Evolutionary conservation across 2,888 invertebrate species (phyloP).

Genomic region (Timema podura): DNA sequence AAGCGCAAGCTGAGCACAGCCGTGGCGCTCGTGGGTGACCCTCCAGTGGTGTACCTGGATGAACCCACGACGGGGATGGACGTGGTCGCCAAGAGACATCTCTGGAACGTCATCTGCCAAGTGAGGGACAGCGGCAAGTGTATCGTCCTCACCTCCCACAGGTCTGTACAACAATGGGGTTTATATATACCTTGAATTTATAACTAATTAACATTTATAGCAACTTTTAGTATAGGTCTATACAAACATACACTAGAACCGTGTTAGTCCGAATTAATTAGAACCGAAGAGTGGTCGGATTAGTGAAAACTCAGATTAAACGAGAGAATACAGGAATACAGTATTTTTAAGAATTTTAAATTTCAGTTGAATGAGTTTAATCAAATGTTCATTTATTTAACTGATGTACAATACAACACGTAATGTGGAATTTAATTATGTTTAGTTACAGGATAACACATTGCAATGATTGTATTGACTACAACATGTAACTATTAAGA

Average conservation of each 20-base stretch:
- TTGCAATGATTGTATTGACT: too few relatives aligned
- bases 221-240: neutral
- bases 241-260: neutral
- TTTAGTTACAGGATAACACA: neutral
- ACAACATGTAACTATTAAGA: neutral
- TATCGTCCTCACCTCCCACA: slow-evolving; percentile 75
- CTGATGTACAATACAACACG: neutral
- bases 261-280: too few relatives aligned
- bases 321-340: too few relatives aligned
- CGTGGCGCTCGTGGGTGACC: slow-evolving; percentile 63
- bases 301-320: too few relatives aligned
- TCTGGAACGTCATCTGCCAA: slow-evolving; percentile 72
- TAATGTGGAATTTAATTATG: neutral
- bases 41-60: slow-evolving; percentile 65
- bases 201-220: too few relatives aligned
- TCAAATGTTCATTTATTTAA: too few relatives aligned
- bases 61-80: slow-evolving; percentile 65
- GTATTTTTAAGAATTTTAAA: too few relatives aligned
- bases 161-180: slow-evolving; percentile 37
- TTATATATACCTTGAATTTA: slow-evolving; percentile 33
- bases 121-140: slow-evolving; percentile 68
- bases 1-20: slow-evolving; percentile 70
- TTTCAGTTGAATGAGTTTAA: too few relatives aligned
- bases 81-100: slow-evolving; percentile 70
- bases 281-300: too few relatives aligned